Conservation (phyloP, 2,113 vertebrate species). For the Herpailurus yagouaroundi region DNA sequence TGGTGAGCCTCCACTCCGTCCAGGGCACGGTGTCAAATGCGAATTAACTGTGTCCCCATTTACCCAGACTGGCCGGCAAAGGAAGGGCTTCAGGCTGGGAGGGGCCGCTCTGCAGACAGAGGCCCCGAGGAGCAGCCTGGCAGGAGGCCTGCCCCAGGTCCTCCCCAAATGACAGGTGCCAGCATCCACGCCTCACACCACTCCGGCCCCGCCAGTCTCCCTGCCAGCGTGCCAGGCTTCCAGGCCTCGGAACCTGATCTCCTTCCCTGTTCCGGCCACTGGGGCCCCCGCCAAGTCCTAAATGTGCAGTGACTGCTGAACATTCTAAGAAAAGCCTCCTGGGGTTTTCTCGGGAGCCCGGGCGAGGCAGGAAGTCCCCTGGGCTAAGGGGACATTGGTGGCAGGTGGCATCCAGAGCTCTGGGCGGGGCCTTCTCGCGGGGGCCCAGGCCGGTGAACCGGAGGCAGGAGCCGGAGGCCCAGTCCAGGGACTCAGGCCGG, state of each 20-base stretch:
- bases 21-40: background rate
- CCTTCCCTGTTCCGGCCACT: background rate
- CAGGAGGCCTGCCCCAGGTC: background rate
- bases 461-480: background rate
- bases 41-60: fast-evolving
- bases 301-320: background rate
- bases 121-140: fast-evolving
- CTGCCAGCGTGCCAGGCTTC: background rate
- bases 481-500: background rate
- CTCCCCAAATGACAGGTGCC: fast-evolving
- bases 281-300: constrained; percentile 4
- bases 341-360: constrained; percentile 37
- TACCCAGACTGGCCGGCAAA: background rate
- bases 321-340: constrained; percentile 53
- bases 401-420: background rate
- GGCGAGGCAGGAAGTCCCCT: constrained; percentile 57
- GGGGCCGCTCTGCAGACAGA: background rate
- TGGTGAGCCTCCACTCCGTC: background rate
- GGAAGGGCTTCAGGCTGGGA: background rate
- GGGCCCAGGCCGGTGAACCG: background rate
- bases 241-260: background rate
- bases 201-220: fast-evolving
- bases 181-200: fast-evolving
- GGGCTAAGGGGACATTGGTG: background rate
- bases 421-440: background rate